Conservation (phyloP, 2,888 invertebrate species). For the Athripsodes cinereus region DNA sequence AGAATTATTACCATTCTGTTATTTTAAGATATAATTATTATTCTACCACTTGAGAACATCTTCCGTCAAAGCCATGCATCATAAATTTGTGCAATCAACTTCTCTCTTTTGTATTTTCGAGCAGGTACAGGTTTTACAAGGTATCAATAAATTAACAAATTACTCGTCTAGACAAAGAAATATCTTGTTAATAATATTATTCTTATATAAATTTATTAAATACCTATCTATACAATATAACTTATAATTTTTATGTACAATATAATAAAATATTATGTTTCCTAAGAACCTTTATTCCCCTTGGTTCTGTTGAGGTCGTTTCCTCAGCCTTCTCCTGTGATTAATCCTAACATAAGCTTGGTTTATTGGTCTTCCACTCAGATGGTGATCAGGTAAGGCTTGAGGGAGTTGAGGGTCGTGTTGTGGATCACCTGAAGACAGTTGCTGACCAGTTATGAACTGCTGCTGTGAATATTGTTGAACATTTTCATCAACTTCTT, state of each 20-base stretch:
- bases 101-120: too few species aligned
- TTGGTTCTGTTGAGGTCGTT: constrained; percentile 26
- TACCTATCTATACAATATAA: background rate
- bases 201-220: background rate
- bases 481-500: constrained; percentile 3
- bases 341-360: constrained; percentile 40
- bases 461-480: constrained; percentile 11
- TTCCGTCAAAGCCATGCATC: too few species aligned
- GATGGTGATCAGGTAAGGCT: constrained; percentile 18
- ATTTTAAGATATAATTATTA: too few species aligned
- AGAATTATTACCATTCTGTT: too few species aligned
- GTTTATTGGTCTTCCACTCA: constrained; percentile 21
- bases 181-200: background rate
- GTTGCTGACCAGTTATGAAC: constrained; percentile 10
- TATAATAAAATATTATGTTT: background rate
- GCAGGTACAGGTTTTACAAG: too few species aligned
- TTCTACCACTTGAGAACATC: too few species aligned
- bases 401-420: constrained; percentile 24
- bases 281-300: background rate
- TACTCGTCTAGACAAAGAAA: too few species aligned
- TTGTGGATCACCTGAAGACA: constrained; percentile 16
- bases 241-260: background rate
- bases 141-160: too few species aligned
- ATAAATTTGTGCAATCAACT: too few species aligned
- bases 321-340: constrained; percentile 43